phyloP scores from a whole-genome alignment of 1,140 invertebrate genomes.

The Frieseomelitta varia region DNA sequence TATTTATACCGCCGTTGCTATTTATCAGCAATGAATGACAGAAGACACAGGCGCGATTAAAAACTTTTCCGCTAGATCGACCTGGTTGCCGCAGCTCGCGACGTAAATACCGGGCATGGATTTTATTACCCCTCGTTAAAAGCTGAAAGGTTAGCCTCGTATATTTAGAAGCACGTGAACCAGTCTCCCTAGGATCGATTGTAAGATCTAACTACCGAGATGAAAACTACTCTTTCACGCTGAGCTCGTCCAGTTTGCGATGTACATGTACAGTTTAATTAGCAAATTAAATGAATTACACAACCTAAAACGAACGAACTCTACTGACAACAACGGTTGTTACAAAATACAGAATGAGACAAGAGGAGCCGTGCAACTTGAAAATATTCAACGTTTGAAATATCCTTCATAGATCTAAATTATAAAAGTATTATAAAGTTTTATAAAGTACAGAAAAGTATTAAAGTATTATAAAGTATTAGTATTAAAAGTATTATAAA shows the following conservation, averaged over 20 bases:
- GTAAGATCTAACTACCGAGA: not conserved
- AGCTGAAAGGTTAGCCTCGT: conserved; percentile 33
- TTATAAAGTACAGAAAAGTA: no score
- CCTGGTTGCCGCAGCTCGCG: not conserved
- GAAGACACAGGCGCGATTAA: conserved; percentile 34
- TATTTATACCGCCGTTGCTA: conserved; percentile 39
- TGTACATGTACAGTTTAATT: no score
- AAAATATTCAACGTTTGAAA: not conserved
- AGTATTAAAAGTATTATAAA: not conserved
- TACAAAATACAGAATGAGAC: not conserved
- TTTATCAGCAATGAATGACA: conserved; percentile 45
- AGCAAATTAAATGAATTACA: not conserved
- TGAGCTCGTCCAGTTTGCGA: not conserved
- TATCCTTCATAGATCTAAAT: no score
- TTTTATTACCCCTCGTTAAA: conserved; percentile 10
- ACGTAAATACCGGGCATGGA: conserved; percentile 6
- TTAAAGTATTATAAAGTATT: not conserved
- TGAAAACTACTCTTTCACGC: not conserved
- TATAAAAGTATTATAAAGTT: not conserved
- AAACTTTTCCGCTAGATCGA: conserved; percentile 36
- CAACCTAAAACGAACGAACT: no score
- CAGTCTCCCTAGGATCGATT: conserved; percentile 7
- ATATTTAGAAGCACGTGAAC: conserved; percentile 27
- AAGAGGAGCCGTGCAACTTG: not conserved
- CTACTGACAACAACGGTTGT: not conserved